These are phyloP conservation scores for Podiceps cristatus DNA, from an alignment of 2,113 vertebrate genomes.

Conservation along the genomic window DNA sequence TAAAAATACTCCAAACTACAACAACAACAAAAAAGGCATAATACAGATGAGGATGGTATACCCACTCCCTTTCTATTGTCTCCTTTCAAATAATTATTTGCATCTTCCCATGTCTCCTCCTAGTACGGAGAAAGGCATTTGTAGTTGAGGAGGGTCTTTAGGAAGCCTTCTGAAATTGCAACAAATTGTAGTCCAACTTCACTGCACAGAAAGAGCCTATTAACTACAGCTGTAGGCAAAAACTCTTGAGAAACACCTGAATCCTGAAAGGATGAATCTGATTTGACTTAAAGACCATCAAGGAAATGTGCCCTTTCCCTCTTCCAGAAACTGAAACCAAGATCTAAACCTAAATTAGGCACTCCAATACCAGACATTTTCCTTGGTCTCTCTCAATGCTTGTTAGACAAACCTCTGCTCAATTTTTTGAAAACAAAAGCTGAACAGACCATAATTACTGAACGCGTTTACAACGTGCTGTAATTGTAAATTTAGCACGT, in stretches of 20 bases:
- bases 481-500: not conserved
- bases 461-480: fast-evolving
- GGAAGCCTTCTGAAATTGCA: not conserved
- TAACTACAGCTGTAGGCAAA: not conserved
- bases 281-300: not conserved
- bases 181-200: not conserved
- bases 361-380: not conserved
- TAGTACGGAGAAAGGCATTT: not conserved
- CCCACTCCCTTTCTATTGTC: not conserved
- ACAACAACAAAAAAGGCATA: not conserved
- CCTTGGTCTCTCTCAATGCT: not conserved
- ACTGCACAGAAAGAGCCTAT: not conserved
- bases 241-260: not conserved
- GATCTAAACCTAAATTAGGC: not conserved
- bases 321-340: not conserved
- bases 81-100: not conserved
- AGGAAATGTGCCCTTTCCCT: not conserved
- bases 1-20: fast-evolving
- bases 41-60: not conserved
- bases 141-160: not conserved
- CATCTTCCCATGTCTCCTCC: not conserved
- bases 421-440: not conserved
- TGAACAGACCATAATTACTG: not conserved
- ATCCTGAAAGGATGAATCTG: not conserved
- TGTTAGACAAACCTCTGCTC: not conserved